These are phyloP conservation scores for Watsonalla binaria DNA, from an alignment of 2,888 invertebrate species.

Conservation along the genomic window DNA sequence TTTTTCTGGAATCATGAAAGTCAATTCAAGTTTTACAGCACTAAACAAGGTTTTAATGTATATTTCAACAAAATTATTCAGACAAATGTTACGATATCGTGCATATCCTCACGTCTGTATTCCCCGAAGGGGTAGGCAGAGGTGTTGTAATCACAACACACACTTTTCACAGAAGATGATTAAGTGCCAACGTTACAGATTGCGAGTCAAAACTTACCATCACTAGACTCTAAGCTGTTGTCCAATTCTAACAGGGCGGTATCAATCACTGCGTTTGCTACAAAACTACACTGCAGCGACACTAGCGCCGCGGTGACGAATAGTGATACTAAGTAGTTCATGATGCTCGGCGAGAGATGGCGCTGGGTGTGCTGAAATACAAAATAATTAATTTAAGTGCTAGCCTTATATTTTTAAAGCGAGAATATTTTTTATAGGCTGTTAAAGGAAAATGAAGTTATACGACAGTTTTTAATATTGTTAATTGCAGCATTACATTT, in stretches of 20 bases:
- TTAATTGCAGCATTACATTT: too few species aligned
- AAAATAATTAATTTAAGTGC: not conserved
- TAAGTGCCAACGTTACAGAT: too few species aligned
- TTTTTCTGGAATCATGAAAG: too few species aligned
- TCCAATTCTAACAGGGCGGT: slow-evolving; percentile 41
- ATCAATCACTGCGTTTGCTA: slow-evolving; percentile 43
- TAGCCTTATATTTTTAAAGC: not conserved
- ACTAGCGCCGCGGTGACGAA: slow-evolving; percentile 59
- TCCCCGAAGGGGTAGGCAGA: too few species aligned
- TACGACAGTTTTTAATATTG: not conserved
- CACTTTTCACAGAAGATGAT: not conserved
- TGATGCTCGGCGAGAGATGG: slow-evolving; percentile 49
- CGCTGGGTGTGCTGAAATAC: slow-evolving; percentile 27
- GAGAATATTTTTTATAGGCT: not conserved
- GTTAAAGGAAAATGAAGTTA: not conserved
- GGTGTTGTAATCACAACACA: not conserved
- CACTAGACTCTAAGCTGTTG: slow-evolving; percentile 51
- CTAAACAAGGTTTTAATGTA: too few species aligned
- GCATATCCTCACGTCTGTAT: too few species aligned
- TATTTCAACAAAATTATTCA: too few species aligned
- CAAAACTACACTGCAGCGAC: slow-evolving; percentile 46
- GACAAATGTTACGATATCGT: too few species aligned
- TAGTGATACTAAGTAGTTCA: slow-evolving; percentile 58
- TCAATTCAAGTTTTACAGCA: too few species aligned
- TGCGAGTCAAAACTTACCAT: slow-evolving; percentile 37